Percentiles rank a stretch among this genome's conserved stretches.
phyloP scores from a whole-genome alignment of 2,888 invertebrate species.

The Cerceris ruficornis region DNA sequence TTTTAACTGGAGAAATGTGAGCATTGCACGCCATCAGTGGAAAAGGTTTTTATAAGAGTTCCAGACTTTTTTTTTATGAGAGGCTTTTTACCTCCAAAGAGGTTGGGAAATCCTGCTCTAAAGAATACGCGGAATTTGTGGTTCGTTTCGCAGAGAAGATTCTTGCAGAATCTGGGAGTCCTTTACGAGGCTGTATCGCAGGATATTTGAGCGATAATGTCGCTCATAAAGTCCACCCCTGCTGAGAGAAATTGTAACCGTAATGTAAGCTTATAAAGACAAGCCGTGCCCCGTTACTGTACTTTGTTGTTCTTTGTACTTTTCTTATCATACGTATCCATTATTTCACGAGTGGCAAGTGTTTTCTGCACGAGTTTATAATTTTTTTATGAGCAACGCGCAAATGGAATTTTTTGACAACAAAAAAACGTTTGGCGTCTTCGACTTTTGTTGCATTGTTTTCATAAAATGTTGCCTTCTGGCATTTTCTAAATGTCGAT shows the following conservation, averaged over 20 bases:
- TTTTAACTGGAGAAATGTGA: too few species aligned
- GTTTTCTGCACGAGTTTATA: too few species aligned
- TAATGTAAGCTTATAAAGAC: conserved; percentile 44
- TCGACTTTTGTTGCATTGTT: too few species aligned
- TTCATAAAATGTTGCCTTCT: too few species aligned
- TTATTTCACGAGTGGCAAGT: background rate
- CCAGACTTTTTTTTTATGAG: too few species aligned
- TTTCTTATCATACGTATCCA: conserved; percentile 8
- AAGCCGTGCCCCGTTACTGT: conserved; percentile 23
- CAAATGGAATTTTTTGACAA: too few species aligned
- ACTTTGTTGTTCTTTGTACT: conserved; percentile 9
- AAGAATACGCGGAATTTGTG: conserved; percentile 37
- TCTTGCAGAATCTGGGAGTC: conserved; percentile 25
- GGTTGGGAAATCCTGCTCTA: background rate
- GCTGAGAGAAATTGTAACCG: conserved; percentile 38
- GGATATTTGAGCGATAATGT: conserved; percentile 44
- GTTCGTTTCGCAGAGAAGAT: conserved; percentile 5
- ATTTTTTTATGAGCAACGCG: too few species aligned
- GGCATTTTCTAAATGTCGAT: too few species aligned
- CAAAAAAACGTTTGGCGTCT: too few species aligned
- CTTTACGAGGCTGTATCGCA: conserved; percentile 28
- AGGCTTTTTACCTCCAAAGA: conserved; percentile 24
- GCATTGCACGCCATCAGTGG: too few species aligned
- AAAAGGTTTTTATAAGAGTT: too few species aligned
- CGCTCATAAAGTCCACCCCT: conserved; percentile 44